Conservation (phyloP, 2,797 vertebrate species). For the Falco biarmicus region DNA sequence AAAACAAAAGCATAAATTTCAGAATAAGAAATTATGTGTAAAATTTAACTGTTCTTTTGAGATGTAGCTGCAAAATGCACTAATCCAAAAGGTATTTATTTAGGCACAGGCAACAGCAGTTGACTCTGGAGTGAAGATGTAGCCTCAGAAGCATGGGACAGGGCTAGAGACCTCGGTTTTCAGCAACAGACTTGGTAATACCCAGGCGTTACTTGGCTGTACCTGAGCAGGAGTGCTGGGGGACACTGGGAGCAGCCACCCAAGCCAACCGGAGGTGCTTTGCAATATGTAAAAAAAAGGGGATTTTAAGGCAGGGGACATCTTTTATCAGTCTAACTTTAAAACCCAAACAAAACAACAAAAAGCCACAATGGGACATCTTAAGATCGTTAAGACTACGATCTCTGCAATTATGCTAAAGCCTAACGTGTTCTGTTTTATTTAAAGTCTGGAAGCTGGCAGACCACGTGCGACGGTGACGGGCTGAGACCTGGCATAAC, state of each 20-base stretch:
- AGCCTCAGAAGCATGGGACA: not conserved
- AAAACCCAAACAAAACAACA: not conserved
- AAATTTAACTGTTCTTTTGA: not conserved
- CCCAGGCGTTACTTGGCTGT: fast-evolving
- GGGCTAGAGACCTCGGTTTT: not conserved
- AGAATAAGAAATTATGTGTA: not conserved
- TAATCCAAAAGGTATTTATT: not conserved
- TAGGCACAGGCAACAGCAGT: not conserved
- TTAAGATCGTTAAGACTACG: not conserved
- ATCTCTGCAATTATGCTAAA: fast-evolving
- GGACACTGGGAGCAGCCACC: fast-evolving
- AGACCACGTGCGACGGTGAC: fast-evolving
- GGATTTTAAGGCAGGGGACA: not conserved
- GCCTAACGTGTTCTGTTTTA: fast-evolving
- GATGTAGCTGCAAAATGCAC: not conserved
- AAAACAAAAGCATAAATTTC: not conserved
- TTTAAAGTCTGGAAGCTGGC: not conserved
- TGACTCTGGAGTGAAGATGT: not conserved
- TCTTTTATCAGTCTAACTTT: not conserved
- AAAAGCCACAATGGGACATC: not conserved
- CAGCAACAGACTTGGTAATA: not conserved
- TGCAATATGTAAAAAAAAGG: not conserved
- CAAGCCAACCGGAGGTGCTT: fast-evolving
- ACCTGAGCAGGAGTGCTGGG: not conserved
- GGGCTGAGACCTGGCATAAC: not conserved